A percentile compares a stretch with the other conserved stretches of the same genome.
Conservation (phyloP, 2,113 vertebrate species). For the Craseonycteris thonglongyai region DNA sequence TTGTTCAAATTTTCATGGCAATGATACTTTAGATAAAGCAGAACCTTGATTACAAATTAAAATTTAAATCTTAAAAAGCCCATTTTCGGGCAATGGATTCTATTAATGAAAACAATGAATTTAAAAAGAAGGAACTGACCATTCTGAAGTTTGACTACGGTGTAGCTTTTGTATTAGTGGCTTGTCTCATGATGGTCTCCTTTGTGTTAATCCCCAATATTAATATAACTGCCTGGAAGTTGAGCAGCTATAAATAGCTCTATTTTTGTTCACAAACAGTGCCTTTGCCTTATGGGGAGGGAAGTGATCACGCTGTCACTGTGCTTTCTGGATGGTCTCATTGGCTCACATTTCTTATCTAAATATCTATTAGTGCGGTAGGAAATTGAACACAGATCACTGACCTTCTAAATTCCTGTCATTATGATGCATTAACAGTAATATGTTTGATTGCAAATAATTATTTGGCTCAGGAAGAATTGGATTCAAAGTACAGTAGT, state of each 20-base stretch:
- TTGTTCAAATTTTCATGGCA: conserved; percentile 21
- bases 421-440: conserved; percentile 41
- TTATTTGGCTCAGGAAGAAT: conserved; percentile 39
- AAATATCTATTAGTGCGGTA: conserved; percentile 54
- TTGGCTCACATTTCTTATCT: conserved; percentile 58
- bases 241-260: conserved; percentile 46
- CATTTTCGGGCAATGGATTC: not conserved
- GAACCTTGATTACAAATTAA: not conserved
- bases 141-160: not conserved
- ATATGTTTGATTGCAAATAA: conserved; percentile 44
- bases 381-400: conserved; percentile 70
- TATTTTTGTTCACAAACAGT: conserved; percentile 60
- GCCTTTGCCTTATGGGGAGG: conserved; percentile 42
- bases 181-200: not conserved
- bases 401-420: conserved; percentile 60
- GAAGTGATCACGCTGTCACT: conserved; percentile 25
- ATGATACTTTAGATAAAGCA: conserved; percentile 10
- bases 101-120: not conserved
- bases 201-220: conserved; percentile 23
- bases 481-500: not conserved
- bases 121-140: not conserved
- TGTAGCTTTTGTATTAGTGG: not conserved
- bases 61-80: conserved; percentile 21
- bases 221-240: conserved; percentile 46
- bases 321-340: not conserved